Evolutionary conservation across 1,140 invertebrate genomes (phyloP), one percentile per base, ranked within the genome.

Genomic region (Stegodyphus mimosarum): DNA sequence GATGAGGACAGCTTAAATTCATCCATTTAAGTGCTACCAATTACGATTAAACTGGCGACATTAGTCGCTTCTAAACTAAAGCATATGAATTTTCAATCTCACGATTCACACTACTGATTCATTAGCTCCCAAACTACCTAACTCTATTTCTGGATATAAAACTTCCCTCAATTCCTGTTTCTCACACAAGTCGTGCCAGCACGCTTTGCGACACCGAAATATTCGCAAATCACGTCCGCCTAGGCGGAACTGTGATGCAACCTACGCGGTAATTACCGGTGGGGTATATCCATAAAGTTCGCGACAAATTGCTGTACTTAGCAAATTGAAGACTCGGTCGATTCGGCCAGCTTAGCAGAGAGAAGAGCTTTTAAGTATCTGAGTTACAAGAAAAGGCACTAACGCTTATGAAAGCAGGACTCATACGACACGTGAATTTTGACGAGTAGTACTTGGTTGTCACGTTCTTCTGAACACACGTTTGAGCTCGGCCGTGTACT

Each of bases 251-350:
- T 15, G 73, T 55, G 60, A 33, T 33, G 33, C 33, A 15, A 33
- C 67, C 33, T 49, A 60, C 55, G 72, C 52, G 71, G 73, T 84
- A 84, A 84, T 84, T 84, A 84, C 72, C 64, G 64, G 72, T 52
- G 60, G 81, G 33, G 70, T 49, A 66, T 53, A 60, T 51, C 33
- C 60, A 15, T 18, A 11, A 55, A 73, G 53, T 50, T 55, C 51
- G 50, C 81, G 73, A 74, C 81, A 84, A 84, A 84, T 84, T 84
- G 73, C 81, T 52, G 72, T 84, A 84, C 81, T 84, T 84, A 84
- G 81, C 64, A 84, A 84, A 84, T 84, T 84, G 81, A 81, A 73
- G 70, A 51, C 67, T 17, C 48, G 67, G 67, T 48, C 6, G 67
- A 70, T 33, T 33, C 33, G 33, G 33, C 33, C 33, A 33, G 3